Conservation (phyloP, 1,140 invertebrate genomes). For the Helicoverpa armigera region DNA sequence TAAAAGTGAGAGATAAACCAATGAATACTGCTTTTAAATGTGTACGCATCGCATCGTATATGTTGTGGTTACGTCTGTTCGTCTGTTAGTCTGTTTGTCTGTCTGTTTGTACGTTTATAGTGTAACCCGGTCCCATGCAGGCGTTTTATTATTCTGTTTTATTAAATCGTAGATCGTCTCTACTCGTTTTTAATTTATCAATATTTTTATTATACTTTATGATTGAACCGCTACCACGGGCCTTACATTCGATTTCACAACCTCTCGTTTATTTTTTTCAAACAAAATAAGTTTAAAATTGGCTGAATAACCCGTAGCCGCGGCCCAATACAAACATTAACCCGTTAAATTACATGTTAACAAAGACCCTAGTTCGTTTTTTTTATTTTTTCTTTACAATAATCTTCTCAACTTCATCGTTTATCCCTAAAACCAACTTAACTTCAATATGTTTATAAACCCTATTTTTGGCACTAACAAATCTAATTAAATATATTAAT, state of each 20-base stretch:
- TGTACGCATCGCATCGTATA: slow-evolving; percentile 54
- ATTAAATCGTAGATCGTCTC: slow-evolving; percentile 71
- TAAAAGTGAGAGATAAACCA: slow-evolving; percentile 43
- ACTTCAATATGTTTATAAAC: slow-evolving; percentile 75
- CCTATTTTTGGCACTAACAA: slow-evolving; percentile 84
- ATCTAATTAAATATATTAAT: slow-evolving; percentile 79
- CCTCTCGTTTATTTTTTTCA: slow-evolving; percentile 77
- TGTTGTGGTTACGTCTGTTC: slow-evolving; percentile 60
- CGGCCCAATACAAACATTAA: slow-evolving; percentile 71
- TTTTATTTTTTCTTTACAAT: slow-evolving; percentile 80
- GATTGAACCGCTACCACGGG: slow-evolving; percentile 70
- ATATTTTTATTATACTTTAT: slow-evolving; percentile 71
- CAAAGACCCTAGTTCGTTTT: slow-evolving; percentile 84
- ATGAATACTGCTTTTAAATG: slow-evolving; percentile 38
- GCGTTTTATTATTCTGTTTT: slow-evolving; percentile 67
- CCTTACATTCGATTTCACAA: slow-evolving; percentile 80
- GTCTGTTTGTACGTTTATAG: slow-evolving; percentile 72
- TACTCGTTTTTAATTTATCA: slow-evolving; percentile 72
- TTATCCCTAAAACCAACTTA: slow-evolving; percentile 82
- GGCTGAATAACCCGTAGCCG: slow-evolving; percentile 72
- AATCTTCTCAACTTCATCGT: slow-evolving; percentile 78
- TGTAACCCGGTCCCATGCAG: slow-evolving; percentile 76
- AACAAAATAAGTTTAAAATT: slow-evolving; percentile 82
- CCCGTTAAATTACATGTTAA: slow-evolving; percentile 76
- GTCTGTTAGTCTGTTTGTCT: slow-evolving; percentile 71